Conservation (phyloP, 2,113 vertebrate genomes). For the Sitta europaea region DNA sequence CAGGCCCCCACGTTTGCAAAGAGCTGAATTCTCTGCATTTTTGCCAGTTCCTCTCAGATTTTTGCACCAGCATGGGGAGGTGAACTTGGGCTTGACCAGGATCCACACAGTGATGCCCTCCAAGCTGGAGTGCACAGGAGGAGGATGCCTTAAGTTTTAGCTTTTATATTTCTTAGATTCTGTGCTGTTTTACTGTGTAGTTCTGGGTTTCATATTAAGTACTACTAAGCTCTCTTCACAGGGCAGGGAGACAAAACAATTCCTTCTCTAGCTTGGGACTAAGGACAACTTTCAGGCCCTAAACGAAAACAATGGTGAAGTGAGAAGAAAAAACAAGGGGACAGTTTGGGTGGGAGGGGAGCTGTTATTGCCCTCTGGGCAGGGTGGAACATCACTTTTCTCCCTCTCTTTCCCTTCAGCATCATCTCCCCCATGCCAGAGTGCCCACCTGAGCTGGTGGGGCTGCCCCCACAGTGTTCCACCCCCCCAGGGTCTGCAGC, state of each 20-base stretch:
- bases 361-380: background rate
- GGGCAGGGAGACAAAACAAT: no score
- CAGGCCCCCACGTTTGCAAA: no score
- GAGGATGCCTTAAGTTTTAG: no score
- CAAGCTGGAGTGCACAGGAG: background rate
- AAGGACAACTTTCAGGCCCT: no score
- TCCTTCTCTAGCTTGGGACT: no score
- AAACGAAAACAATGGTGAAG: no score
- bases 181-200: no score
- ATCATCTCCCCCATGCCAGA: rapidly evolving
- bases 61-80: background rate
- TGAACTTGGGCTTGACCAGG: background rate
- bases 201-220: no score
- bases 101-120: background rate
- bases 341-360: background rate
- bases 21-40: background rate
- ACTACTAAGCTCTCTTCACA: no score
- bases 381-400: rapidly evolving
- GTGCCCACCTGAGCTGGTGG: rapidly evolving
- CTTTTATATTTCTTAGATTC: no score
- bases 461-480: rapidly evolving
- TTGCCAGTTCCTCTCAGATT: background rate
- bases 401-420: background rate
- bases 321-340: no score
- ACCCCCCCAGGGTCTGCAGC: background rate